Base-by-base conservation (phyloP, 2,888 invertebrate genomes). In the Drosophila demipolita region DNA sequence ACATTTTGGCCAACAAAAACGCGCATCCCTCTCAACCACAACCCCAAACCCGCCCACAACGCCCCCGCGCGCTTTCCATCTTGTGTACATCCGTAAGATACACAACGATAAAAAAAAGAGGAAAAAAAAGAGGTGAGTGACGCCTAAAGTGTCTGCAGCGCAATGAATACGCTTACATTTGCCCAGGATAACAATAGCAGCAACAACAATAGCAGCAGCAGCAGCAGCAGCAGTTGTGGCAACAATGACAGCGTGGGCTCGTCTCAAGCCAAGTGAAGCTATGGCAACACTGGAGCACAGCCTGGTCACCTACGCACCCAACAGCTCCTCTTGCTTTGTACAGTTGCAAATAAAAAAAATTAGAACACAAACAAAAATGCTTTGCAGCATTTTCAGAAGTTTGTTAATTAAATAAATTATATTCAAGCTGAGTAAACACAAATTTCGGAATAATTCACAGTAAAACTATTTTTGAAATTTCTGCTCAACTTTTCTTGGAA, bases 121-220 rank as follows among this genome's bases (percentile, higher is more conserved):
- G 36, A 3, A 3, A 40, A 9, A 38, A 11, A 59, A 73, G 80
- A 64, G 75, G 63, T 75, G 76, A 78, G 58, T 83, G 83, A 75
- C 69, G 81, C 78, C 78, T 83, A 73, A 83, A 83, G 83, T 75
- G 83, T 80, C 66, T 82, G 75, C 60, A 57, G 52, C 52, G 61
- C 61, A 38, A 29, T 59, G 59, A 53, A 62, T 58, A 67, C 61
- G 58, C 54, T 35, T 58, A 54, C 57, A 48, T 48, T 71, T 29
- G 55, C 72, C 72, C 66, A 64, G 61, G 60, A 66, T 60, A 54
- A 72, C 73, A 64, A 38, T 40, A 53, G 12, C 36, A 38, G 42
- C 29, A 53, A 50, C 29, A 66, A 49, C 49, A 54, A 33, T 1
- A 23, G 23, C 11, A 58, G 40, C 53, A 61, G 63, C 26, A 42